A percentile compares a stretch with the other conserved stretches of the same genome.
phyloP scores from a whole-genome alignment of 2,113 vertebrate genomes.

The Podocnemis expansa region DNA sequence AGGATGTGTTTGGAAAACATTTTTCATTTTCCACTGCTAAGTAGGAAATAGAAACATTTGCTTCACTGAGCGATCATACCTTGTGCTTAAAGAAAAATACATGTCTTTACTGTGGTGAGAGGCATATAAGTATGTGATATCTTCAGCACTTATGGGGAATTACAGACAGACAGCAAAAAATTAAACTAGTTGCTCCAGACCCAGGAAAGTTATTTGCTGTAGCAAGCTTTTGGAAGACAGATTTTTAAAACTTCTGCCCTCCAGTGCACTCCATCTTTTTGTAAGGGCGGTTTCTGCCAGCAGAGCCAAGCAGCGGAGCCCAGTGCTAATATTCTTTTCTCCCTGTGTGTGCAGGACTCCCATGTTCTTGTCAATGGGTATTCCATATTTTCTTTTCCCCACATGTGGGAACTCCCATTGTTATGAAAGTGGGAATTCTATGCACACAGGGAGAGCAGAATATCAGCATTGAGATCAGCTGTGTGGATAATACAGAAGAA shows the following conservation, averaged over 20 bases:
- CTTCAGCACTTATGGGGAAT: constrained; percentile 53
- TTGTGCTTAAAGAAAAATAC: constrained; percentile 68
- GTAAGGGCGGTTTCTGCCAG: neutral
- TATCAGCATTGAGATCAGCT: neutral
- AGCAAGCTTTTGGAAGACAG: constrained; percentile 13
- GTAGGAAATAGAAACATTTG: constrained; percentile 72
- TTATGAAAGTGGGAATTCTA: neutral
- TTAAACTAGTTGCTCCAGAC: constrained; percentile 10
- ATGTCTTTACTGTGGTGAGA: constrained; percentile 32
- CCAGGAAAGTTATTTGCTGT: neutral
- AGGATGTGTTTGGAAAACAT: neutral
- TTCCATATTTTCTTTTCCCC: constrained; percentile 13
- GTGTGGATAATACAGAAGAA: constrained; percentile 50
- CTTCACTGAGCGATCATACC: constrained; percentile 55
- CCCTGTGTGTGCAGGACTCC: neutral
- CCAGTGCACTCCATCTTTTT: neutral
- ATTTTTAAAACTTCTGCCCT: constrained; percentile 2
- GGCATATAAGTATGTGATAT: neutral
- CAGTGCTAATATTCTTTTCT: neutral
- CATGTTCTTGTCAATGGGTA: neutral
- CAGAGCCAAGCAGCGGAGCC: neutral
- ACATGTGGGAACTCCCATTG: neutral
- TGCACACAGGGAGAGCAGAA: neutral
- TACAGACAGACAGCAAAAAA: neutral
- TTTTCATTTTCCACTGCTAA: constrained; percentile 56